A percentile compares a stretch with the other conserved stretches of the same genome.
Evolutionary conservation across 2,113 vertebrate genomes (phyloP).

Genomic region (Micronycteris hirsuta): DNA sequence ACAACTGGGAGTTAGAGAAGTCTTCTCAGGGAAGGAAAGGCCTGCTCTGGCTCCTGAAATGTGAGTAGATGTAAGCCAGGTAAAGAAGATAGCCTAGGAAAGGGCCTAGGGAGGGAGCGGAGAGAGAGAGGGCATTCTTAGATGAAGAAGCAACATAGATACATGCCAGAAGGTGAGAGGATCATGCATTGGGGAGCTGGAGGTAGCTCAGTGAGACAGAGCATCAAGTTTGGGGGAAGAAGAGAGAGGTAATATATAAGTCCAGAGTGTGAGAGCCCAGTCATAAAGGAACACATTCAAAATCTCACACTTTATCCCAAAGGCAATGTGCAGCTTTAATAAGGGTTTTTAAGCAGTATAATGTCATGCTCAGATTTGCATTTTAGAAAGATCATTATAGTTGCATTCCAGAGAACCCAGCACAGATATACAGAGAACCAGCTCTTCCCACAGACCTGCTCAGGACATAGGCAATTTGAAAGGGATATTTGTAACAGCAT

Average conservation of each 20-base stretch:
- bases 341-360: slow-evolving; percentile 53
- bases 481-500: not conserved
- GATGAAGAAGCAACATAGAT: not conserved
- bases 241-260: slow-evolving; percentile 5
- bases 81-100: not conserved
- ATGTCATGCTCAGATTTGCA: slow-evolving; percentile 62
- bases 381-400: slow-evolving; percentile 69
- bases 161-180: not conserved
- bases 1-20: not conserved
- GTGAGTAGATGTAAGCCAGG: not conserved
- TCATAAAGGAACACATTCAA: slow-evolving; percentile 61
- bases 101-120: not conserved
- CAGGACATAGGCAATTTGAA: not conserved
- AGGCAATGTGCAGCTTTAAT: slow-evolving; percentile 65
- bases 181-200: not conserved
- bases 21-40: not conserved
- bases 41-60: not conserved
- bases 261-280: slow-evolving; percentile 42
- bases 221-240: not conserved
- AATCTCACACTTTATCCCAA: slow-evolving; percentile 56
- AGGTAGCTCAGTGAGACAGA: not conserved
- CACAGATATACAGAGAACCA: slow-evolving; percentile 12
- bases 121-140: not conserved
- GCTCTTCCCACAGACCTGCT: not conserved
- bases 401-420: slow-evolving; percentile 25